Base-by-base conservation (phyloP, 2,888 invertebrate species). In the Andrena fulva region DNA sequence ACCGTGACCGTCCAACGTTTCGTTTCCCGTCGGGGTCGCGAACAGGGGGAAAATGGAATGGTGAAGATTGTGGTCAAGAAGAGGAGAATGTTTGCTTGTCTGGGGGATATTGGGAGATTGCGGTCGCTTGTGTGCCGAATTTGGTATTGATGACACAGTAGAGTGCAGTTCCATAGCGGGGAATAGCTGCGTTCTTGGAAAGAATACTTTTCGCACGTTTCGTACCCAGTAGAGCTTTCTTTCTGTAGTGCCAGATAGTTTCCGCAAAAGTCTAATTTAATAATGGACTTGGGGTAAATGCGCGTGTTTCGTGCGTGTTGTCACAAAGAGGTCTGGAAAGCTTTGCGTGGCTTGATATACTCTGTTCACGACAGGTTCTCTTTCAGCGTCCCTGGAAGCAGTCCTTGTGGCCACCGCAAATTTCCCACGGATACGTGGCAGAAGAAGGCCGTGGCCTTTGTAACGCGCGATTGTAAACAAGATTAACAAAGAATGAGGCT, bases 1-100 rank as follows among this genome's bases (percentile, higher is more conserved):
- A 42, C 42, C 42, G 42, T 42, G 16, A 42, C 42, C 42, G 12
- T 42, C 64, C 59, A 6, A 10, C 52, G 60, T 48, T 63, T 42
- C 52, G 16, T n/a, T 52, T 52, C 54, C 27, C 33, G 7, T 52
- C 56, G 27, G 3, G 16, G 35, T 10, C 4, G 52, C 31, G 20
- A 2, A n/a, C 16, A 10, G n/a, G 20, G 62, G n/a, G 33, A 77
- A 73, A 77, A 73, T 77, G 29, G 72, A 35, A 20, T 59, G 24
- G 50, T 4, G 10, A n/a, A n/a, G 48, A 50, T 59, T 50, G 59
- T 16, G 59, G 60, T 66, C 20, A 6, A 73, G 60, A 73, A 73
- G 64, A 77, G 33, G 66, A 42, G 48, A 50, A 73, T 56, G 24
- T 5, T 54, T 24, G 24, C 54, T 54, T n/a, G 50, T 7, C 4